These are phyloP conservation scores for Coregonus sp. DNA, from an alignment of 2,797 vertebrate genomes.

Conservation along the genomic window DNA sequence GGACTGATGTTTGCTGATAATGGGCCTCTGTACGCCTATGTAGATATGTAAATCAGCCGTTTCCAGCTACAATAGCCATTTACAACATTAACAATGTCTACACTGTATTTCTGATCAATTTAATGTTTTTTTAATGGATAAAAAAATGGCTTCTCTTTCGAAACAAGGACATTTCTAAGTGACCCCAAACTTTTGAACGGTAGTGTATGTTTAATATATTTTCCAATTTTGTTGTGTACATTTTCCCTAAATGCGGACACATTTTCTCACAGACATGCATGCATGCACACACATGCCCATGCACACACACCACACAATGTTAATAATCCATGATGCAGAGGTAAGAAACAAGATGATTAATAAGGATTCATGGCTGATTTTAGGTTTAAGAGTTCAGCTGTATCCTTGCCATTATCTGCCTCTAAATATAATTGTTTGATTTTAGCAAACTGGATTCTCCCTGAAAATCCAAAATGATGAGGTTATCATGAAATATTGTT, in stretches of 20 bases:
- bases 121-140: too few relatives aligned
- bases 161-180: too few relatives aligned
- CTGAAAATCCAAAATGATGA: conserved; percentile 12
- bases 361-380: conserved; percentile 52
- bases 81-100: too few relatives aligned
- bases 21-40: too few relatives aligned
- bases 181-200: too few relatives aligned
- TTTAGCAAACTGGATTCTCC: background rate
- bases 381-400: conserved; percentile 29
- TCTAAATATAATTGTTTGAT: background rate
- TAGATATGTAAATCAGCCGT: too few relatives aligned
- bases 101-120: too few relatives aligned
- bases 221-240: too few relatives aligned
- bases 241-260: background rate
- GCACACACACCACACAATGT: conserved; percentile 2
- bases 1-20: too few relatives aligned
- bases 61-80: too few relatives aligned
- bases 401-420: conserved; percentile 8
- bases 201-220: too few relatives aligned
- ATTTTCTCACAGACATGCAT: conserved; percentile 16
- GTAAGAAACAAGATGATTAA: conserved; percentile 71
- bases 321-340: conserved; percentile 60
- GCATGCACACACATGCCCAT: background rate
- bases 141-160: too few relatives aligned
- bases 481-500: background rate